phyloP scores from a whole-genome alignment of 2,888 invertebrate species.

The Sinopyrophorus schimmeli region DNA sequence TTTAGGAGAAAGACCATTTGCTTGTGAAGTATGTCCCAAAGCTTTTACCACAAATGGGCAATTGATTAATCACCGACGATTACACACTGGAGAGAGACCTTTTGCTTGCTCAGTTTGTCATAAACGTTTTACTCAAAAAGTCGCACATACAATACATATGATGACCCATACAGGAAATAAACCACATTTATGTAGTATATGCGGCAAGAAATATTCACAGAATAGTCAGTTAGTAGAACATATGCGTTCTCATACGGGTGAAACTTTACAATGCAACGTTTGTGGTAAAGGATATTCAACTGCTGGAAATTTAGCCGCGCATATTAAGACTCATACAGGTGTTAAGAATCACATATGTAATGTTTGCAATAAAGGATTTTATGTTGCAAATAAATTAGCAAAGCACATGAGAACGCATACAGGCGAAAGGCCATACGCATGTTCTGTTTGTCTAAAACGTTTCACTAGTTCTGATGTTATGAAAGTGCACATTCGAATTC shows the following conservation, averaged over 20 bases:
- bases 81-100: conserved; percentile 46
- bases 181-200: conserved; percentile 41
- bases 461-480: conserved; percentile 38
- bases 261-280: conserved; percentile 40
- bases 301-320: conserved; percentile 39
- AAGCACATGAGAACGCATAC: conserved; percentile 50
- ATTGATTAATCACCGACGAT: conserved; percentile 38
- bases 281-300: conserved; percentile 42
- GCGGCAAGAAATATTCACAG: conserved; percentile 42
- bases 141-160: conserved; percentile 39
- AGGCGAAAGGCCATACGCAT: conserved; percentile 49
- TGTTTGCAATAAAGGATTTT: conserved; percentile 43
- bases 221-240: conserved; percentile 40
- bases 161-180: conserved; percentile 42
- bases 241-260: conserved; percentile 45
- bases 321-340: conserved; percentile 45
- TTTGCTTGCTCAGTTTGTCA: conserved; percentile 48
- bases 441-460: conserved; percentile 39
- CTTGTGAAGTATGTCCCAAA: conserved; percentile 36
- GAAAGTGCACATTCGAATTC: conserved; percentile 37
- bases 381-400: conserved; percentile 40
- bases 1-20: conserved; percentile 35
- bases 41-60: conserved; percentile 42
- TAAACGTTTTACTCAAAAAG: conserved; percentile 46
- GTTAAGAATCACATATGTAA: conserved; percentile 42